These are phyloP conservation scores for Drosophila paulistorum DNA, from an alignment of 1,140 invertebrate species.

Conservation along the genomic window DNA sequence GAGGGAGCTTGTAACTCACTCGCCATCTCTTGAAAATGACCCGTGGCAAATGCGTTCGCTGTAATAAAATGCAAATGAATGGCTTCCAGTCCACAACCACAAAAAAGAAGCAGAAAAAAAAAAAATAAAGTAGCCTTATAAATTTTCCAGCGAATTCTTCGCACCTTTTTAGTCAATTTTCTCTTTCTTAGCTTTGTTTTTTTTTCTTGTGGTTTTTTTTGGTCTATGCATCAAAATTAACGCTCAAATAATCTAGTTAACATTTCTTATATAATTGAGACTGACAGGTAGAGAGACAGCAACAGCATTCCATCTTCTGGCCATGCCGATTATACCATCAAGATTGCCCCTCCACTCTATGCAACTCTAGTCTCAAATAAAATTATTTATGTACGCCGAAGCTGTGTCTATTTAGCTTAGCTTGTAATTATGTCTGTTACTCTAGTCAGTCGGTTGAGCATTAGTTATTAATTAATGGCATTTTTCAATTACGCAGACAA, in stretches of 20 bases:
- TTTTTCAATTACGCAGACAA: conserved; percentile 76
- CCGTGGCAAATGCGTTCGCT: conserved; percentile 73
- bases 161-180: conserved; percentile 71
- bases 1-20: conserved; percentile 58
- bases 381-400: conserved; percentile 54
- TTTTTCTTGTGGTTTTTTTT: too few relatives aligned
- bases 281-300: conserved; percentile 49
- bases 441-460: conserved; percentile 34
- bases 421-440: conserved; percentile 50
- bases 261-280: conserved; percentile 71
- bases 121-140: conserved; percentile 24
- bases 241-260: conserved; percentile 72
- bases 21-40: conserved; percentile 67
- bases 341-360: background rate
- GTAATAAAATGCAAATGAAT: conserved; percentile 81
- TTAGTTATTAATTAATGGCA: conserved; percentile 68
- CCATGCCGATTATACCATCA: conserved; percentile 7
- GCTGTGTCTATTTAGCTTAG: conserved; percentile 40
- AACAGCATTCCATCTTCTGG: conserved; percentile 12
- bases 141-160: conserved; percentile 58
- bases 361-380: conserved; percentile 27
- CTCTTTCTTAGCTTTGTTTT: conserved; percentile 56
- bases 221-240: conserved; percentile 70
- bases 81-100: conserved; percentile 32
- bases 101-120: too few relatives aligned